A percentile compares a stretch with the other conserved stretches of the same genome.
Evolutionary conservation across 2,888 invertebrate genomes (phyloP).

Genomic region (Linnaemya tessellans): DNA sequence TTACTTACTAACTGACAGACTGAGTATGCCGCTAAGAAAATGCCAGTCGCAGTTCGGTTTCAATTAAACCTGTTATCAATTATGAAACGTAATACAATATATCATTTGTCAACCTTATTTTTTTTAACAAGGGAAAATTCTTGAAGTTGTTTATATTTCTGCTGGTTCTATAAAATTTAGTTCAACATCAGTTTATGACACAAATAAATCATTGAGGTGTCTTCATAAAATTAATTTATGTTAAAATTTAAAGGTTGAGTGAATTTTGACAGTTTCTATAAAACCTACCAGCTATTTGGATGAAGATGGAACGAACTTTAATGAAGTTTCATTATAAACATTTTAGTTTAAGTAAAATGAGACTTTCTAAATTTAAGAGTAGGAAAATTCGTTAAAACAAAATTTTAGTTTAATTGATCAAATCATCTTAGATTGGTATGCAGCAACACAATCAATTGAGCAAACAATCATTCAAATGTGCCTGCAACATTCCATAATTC

Average conservation of each 20-base stretch:
- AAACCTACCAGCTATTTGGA: neutral
- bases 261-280: neutral
- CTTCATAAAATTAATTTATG: conserved; percentile 61
- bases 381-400: neutral
- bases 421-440: too few species aligned
- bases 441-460: too few species aligned
- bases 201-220: conserved; percentile 68
- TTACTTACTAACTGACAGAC: neutral
- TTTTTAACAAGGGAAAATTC: neutral
- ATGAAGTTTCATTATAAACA: neutral
- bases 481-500: conserved; percentile 33
- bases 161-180: conserved; percentile 37
- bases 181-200: conserved; percentile 49
- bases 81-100: conserved; percentile 42
- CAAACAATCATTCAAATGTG: neutral
- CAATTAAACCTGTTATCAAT: conserved; percentile 63
- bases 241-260: conserved; percentile 62
- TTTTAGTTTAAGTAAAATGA: neutral
- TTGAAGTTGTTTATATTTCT: neutral
- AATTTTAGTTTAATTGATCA: neutral
- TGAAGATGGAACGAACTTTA: neutral
- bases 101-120: conserved; percentile 68
- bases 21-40: conserved; percentile 1
- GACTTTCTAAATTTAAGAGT: too few species aligned
- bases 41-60: conserved; percentile 53